Base-by-base conservation (phyloP, 2,113 vertebrate species). In the Lepus timidus region DNA sequence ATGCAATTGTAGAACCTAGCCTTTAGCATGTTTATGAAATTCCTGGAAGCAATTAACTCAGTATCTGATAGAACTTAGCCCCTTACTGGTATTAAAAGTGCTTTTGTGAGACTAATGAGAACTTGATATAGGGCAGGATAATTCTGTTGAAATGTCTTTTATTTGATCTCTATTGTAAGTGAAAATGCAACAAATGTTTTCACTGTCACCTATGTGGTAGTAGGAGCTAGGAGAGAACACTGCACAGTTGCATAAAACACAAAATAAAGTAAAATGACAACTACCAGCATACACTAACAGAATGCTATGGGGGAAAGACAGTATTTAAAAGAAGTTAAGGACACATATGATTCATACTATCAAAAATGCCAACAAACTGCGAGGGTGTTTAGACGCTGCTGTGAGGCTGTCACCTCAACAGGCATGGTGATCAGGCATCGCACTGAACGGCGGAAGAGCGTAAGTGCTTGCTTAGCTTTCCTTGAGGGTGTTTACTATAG, bases 131-230 rank as follows among this genome's bases (percentile, higher is more conserved):
- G 67, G 22, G 12, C 19, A 73, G 44, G 12, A 67, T 25, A 52
- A 39, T 88, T 90, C 17, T 87, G 93, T 75, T 52, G 36, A 82
- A 93, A 68, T 82, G n/a, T 49, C 36, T 83, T 52, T 70, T 62
- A 36, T 52, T n/a, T 80, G 49, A 58, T 71, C 62, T 49, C 70
- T 86, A 61, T 80, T n/a, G 88, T n/a, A 87, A 88, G 68, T 51
- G 33, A 90, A 55, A 8, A 17, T 58, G 55, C 13, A 58, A 17
- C 55, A 58, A 44, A 17, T 58, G 55, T 16, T 58, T 44, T 44
- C 44, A 44, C 44, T 58, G 55, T 58, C 14, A 58, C 55, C 19
- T 14, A 20, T 5, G 19, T 58, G 55, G 55, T 17, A 58, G 55
- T 58, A 19, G 55, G 55, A 58, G 19, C 14, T 58, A 44, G 44